These are phyloP conservation scores for Sesia bembeciformis DNA, from an alignment of 2,888 invertebrate species.

Conservation along the genomic window DNA sequence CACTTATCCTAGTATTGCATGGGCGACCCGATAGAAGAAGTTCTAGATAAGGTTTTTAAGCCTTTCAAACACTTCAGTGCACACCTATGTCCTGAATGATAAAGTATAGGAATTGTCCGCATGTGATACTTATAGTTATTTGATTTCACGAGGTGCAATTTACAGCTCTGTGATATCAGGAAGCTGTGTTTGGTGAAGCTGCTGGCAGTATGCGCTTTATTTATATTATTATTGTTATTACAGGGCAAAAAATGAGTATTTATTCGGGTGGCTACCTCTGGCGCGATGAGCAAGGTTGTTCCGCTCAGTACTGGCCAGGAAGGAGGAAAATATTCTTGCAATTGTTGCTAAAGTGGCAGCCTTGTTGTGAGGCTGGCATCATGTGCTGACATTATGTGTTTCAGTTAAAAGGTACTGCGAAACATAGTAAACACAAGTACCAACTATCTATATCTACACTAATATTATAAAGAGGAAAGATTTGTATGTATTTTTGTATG, in stretches of 20 bases:
- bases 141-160: not conserved
- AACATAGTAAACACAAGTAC: too few species aligned
- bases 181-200: not conserved
- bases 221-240: not conserved
- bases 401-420: too few species aligned
- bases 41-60: too few species aligned
- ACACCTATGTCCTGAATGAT: too few species aligned
- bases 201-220: not conserved
- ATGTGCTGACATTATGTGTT: not conserved
- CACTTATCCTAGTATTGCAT: too few species aligned
- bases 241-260: conserved; percentile 12
- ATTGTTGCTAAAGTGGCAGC: conserved; percentile 39
- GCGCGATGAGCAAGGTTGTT: conserved; percentile 54
- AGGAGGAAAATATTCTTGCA: conserved; percentile 46
- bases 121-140: too few species aligned
- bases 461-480: too few species aligned
- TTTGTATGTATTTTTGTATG: too few species aligned
- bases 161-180: not conserved
- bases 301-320: conserved; percentile 49
- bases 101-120: too few species aligned
- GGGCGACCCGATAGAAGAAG: too few species aligned
- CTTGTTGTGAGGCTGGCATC: conserved; percentile 44
- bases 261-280: conserved; percentile 44
- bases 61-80: too few species aligned
- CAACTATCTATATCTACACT: too few species aligned